A percentile compares a stretch with the other conserved stretches of the same genome.
phyloP scores from a whole-genome alignment of 2,113 vertebrate genomes.

The Vidua macroura region DNA sequence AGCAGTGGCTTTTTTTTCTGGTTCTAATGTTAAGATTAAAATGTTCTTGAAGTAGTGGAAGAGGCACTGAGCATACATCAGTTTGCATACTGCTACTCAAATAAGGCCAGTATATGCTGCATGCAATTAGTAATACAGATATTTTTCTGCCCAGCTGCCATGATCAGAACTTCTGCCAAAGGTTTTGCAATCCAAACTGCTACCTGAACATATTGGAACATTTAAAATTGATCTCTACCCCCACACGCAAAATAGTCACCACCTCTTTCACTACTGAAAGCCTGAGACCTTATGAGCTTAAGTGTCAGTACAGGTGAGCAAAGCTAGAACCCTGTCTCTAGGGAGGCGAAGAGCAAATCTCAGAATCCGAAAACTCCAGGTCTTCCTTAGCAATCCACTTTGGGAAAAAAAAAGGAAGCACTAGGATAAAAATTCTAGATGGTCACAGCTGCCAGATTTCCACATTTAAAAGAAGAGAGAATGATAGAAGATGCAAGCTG shows the following conservation, averaged over 20 bases:
- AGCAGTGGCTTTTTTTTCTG: neutral
- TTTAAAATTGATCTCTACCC: neutral
- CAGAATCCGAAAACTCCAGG: neutral
- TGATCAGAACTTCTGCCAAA: neutral
- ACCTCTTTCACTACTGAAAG: neutral
- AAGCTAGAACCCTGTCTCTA: accelerated
- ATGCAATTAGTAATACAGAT: neutral
- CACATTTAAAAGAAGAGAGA: neutral
- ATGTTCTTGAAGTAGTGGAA: neutral
- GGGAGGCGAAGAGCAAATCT: neutral
- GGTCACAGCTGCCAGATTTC: neutral
- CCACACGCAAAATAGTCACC: neutral
- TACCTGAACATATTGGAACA: neutral
- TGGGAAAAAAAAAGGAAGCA: neutral
- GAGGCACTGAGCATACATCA: neutral
- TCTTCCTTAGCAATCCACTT: neutral
- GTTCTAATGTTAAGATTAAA: neutral
- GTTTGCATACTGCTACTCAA: neutral
- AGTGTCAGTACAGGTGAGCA: neutral
- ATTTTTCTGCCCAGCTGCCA: neutral
- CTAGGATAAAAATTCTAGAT: neutral
- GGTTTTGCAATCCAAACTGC: neutral
- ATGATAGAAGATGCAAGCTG: neutral
- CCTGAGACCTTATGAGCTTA: neutral
- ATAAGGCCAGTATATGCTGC: neutral